Percentiles rank a stretch among this genome's conserved stretches.
Conservation (phyloP, 1,140 invertebrate genomes). For the Anastrepha obliqua region DNA sequence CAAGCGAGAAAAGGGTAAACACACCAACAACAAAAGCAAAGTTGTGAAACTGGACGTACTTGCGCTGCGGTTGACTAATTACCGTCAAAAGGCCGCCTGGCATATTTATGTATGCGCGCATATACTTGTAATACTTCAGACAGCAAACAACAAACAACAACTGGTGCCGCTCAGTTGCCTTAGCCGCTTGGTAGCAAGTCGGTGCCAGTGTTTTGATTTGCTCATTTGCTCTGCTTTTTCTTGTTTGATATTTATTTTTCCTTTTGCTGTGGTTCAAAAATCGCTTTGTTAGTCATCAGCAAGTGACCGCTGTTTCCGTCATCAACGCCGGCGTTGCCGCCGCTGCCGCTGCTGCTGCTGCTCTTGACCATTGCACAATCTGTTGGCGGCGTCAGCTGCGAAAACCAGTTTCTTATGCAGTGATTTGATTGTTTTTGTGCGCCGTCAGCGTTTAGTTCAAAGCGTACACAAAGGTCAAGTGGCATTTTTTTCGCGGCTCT, state of each 20-base stretch:
- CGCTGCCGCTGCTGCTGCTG: background rate
- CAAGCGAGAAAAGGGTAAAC: too few species aligned
- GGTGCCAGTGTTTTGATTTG: background rate
- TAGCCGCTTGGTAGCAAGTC: background rate
- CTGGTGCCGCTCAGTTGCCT: background rate
- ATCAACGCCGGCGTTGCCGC: background rate
- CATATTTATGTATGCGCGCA: too few species aligned
- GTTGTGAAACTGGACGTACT: background rate
- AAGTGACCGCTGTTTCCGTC: background rate
- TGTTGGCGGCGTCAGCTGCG: background rate
- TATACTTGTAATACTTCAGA: background rate
- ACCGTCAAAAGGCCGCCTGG: background rate
- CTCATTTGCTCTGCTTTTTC: background rate
- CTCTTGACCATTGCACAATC: slow-evolving; percentile 12
- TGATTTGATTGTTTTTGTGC: background rate
- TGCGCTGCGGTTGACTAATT: background rate
- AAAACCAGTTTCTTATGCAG: slow-evolving; percentile 27
- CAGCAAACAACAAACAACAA: background rate
- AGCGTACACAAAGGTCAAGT: slow-evolving; percentile 4
- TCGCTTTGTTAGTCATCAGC: slow-evolving; percentile 34
- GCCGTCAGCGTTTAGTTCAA: slow-evolving; percentile 8
- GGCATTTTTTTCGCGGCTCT: slow-evolving; percentile 6
- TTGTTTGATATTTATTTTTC: background rate
- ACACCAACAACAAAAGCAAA: background rate
- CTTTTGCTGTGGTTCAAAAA: background rate